phyloP scores from a whole-genome alignment of 2,113 vertebrate genomes.

The Gasterosteus aculeatus region DNA sequence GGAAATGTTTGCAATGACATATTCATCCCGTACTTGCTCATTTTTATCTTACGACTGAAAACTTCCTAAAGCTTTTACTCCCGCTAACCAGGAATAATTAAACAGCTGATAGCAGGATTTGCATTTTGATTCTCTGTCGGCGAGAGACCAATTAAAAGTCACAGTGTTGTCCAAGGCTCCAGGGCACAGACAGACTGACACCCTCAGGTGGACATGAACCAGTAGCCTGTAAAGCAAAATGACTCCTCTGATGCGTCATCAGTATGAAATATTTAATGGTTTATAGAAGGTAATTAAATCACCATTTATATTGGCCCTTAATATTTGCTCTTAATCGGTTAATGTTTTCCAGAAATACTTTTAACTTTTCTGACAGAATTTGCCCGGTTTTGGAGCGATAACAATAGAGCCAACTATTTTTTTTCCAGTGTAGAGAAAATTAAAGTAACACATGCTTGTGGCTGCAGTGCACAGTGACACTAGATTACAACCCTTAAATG shows the following conservation, averaged over 20 bases:
- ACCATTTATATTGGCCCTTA: conserved; percentile 20
- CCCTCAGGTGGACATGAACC: conserved; percentile 48
- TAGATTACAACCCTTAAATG: conserved; percentile 29
- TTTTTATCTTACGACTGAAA: conserved; percentile 58
- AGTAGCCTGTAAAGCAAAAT: conserved; percentile 45
- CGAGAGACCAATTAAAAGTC: conserved; percentile 72
- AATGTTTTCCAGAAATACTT: conserved; percentile 8
- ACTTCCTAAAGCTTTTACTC: conserved; percentile 51
- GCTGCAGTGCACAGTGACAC: conserved; percentile 8
- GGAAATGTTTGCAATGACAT: conserved; percentile 14
- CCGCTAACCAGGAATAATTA: conserved; percentile 63
- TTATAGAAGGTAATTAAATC: conserved; percentile 14
- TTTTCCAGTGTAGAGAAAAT: conserved; percentile 18
- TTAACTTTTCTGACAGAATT: background rate
- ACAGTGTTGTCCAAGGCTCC: conserved; percentile 58
- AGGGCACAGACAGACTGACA: conserved; percentile 67
- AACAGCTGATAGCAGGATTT: conserved; percentile 53
- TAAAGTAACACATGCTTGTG: conserved; percentile 1
- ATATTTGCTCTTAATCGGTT: conserved; percentile 5
- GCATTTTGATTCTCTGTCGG: conserved; percentile 66
- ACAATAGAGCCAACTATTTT: background rate
- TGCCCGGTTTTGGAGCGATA: rapidly evolving
- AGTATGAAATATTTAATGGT: conserved; percentile 21
- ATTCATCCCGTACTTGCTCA: conserved; percentile 14
- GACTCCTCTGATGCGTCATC: conserved; percentile 41